Conservation (phyloP, 92 coral and sea anemone species). For the Paramuricea clavata region DNA sequence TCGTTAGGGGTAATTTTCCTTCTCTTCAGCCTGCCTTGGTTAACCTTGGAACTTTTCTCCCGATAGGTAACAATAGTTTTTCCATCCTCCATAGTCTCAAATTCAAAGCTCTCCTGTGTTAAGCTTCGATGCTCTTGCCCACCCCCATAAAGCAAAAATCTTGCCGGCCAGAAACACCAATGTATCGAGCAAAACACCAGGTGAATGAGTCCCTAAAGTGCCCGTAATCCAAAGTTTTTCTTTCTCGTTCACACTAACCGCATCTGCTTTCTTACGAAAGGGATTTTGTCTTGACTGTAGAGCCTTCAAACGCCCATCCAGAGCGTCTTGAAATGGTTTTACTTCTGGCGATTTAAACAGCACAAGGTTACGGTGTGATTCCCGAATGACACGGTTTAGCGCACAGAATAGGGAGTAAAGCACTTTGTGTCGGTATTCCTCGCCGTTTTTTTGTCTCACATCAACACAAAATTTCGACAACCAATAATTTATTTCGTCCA, state of each 20-base stretch:
- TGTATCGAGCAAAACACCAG: no score
- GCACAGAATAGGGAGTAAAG: conserved; percentile 5
- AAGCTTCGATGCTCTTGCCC: conserved; percentile 26
- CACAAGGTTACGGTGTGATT: neutral
- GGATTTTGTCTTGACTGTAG: neutral
- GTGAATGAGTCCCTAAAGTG: neutral
- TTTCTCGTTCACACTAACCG: neutral
- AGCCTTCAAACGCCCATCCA: neutral
- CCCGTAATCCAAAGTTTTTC: neutral
- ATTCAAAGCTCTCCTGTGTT: neutral
- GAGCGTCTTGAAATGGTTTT: neutral
- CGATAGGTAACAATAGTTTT: conserved; percentile 8
- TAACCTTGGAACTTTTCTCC: neutral
- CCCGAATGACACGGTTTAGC: neutral
- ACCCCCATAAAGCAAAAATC: conserved; percentile 20
- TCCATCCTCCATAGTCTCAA: neutral
- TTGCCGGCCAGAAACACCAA: conserved; percentile 11
- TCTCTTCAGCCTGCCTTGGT: neutral
- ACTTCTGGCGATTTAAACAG: neutral
- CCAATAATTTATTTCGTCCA: no score
- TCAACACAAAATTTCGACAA: no score
- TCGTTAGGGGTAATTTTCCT: neutral
- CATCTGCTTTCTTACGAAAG: neutral
- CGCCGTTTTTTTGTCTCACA: neutral
- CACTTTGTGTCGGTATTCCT: neutral